phyloP scores from a whole-genome alignment of 2,113 vertebrate genomes.

The Patagioenas fasciata region DNA sequence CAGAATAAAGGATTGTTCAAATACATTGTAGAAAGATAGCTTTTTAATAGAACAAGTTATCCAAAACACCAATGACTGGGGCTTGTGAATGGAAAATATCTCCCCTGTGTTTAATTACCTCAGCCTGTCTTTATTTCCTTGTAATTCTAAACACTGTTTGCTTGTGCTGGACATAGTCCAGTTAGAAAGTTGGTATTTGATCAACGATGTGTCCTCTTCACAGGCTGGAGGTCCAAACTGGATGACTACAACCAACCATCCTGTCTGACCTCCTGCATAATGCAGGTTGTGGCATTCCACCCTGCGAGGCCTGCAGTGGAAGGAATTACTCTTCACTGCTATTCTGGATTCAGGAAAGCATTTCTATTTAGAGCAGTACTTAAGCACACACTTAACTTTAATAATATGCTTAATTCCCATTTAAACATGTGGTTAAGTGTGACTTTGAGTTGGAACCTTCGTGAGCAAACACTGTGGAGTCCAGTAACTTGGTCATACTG shows the following conservation, averaged over 20 bases:
- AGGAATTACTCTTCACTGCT: not conserved
- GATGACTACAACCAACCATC: not conserved
- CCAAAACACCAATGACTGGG: conserved; percentile 12
- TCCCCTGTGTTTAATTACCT: conserved; percentile 55
- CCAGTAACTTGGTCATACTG: not conserved
- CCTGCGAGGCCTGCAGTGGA: not conserved
- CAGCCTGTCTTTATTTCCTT: conserved; percentile 36
- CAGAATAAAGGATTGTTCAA: conserved; percentile 60
- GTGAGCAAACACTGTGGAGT: not conserved
- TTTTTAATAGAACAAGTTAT: conserved; percentile 59
- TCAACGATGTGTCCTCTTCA: not conserved
- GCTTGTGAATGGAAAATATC: conserved; percentile 40
- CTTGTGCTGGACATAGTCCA: conserved; percentile 8
- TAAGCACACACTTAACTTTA: conserved; percentile 37
- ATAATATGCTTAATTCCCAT: conserved; percentile 30
- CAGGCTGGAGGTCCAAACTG: not conserved
- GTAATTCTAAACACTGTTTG: not conserved
- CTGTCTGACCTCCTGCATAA: not conserved
- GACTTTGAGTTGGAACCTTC: not conserved
- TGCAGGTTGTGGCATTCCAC: not conserved
- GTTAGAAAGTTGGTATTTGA: conserved; percentile 27
- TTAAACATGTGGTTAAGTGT: not conserved
- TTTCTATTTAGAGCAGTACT: conserved; percentile 46
- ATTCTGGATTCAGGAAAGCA: not conserved
- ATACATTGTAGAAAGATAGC: conserved; percentile 48